Evolutionary conservation across 2,797 vertebrate genomes (phyloP).

Genomic region (Allobates femoralis): DNA sequence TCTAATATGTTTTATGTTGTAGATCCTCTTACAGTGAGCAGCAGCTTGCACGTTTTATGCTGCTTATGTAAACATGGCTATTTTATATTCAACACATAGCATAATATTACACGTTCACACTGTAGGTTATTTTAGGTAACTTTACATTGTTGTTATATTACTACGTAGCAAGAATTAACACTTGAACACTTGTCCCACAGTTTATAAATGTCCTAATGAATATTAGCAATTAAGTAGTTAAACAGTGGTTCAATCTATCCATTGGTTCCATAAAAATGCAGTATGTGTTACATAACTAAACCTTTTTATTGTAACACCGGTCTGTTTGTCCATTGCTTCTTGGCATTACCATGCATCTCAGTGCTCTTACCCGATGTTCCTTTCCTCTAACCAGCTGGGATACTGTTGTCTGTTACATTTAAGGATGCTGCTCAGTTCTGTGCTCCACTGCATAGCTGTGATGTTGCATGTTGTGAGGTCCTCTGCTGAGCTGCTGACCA

Average conservation of each 20-base stretch:
- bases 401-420: too few species aligned
- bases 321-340: too few species aligned
- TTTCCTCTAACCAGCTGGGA: too few species aligned
- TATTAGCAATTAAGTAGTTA: not conserved
- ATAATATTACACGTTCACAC: conserved; percentile 19
- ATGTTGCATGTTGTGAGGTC: too few species aligned
- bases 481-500: too few species aligned
- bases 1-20: conserved; percentile 31
- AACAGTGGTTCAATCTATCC: not conserved
- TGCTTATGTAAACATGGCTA: conserved; percentile 32
- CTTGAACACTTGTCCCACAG: not conserved
- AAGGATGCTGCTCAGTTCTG: too few species aligned
- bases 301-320: too few species aligned
- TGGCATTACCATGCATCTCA: too few species aligned
- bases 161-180: not conserved
- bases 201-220: not conserved
- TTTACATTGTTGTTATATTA: not conserved
- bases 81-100: conserved; percentile 23
- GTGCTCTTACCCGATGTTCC: too few species aligned
- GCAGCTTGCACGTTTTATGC: conserved; percentile 25
- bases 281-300: too few species aligned
- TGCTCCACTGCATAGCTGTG: too few species aligned
- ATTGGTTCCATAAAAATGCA: not conserved
- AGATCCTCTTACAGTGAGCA: conserved; percentile 33
- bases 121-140: conserved; percentile 40